Conservation (phyloP, 1,140 invertebrate species). For the Choristoneura fumiferana region DNA sequence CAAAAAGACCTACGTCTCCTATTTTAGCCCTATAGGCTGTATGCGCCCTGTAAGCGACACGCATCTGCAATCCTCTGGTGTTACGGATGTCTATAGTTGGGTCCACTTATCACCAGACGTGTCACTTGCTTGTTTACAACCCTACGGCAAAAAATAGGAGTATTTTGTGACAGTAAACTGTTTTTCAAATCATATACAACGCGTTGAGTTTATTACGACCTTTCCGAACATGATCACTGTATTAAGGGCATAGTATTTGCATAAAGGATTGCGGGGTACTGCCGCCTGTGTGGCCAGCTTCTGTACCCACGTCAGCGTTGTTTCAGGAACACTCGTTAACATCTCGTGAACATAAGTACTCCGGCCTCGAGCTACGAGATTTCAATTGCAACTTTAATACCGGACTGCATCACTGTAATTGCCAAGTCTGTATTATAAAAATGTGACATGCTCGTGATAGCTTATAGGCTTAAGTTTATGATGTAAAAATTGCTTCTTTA, state of each 20-base stretch:
- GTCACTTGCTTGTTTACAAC: too few species aligned
- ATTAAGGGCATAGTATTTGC: slow-evolving; percentile 58
- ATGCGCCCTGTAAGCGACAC: too few species aligned
- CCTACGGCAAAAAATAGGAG: too few species aligned
- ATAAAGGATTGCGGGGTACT: slow-evolving; percentile 55
- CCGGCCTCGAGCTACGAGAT: slow-evolving; percentile 14
- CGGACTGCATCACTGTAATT: slow-evolving; percentile 8
- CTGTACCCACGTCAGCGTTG: slow-evolving; percentile 36
- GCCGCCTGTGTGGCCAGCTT: slow-evolving; percentile 53
- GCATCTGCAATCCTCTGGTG: too few species aligned
- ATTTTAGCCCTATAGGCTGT: too few species aligned
- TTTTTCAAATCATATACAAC: slow-evolving; percentile 16
- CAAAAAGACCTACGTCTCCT: too few species aligned
- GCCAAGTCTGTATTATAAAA: background rate
- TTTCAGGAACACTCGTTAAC: slow-evolving; percentile 59
- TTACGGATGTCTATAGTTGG: too few species aligned
- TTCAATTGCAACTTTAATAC: slow-evolving; percentile 10
- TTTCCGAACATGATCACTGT: slow-evolving; percentile 45
- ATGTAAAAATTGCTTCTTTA: too few species aligned
- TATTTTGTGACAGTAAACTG: too few species aligned
- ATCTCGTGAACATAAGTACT: slow-evolving; percentile 46
- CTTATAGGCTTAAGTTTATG: slow-evolving; percentile 2
- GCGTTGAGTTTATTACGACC: slow-evolving; percentile 21
- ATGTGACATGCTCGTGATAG: background rate
- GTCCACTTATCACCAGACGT: too few species aligned